Evolutionary conservation across 2,888 invertebrate species (phyloP).

Genomic region (Eupithecia insigniata): DNA sequence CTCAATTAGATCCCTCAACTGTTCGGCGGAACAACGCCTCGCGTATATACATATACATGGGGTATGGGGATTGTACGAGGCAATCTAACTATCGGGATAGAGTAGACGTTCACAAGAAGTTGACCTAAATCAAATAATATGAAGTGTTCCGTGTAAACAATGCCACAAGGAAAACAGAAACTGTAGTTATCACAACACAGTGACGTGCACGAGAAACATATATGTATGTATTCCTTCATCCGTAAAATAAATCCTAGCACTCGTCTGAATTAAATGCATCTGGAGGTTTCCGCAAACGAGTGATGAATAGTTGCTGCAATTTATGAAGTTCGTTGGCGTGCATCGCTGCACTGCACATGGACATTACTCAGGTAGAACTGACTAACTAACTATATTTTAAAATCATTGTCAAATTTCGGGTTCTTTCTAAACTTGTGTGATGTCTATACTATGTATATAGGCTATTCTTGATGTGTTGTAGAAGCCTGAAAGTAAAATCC

Average conservation of each 20-base stretch:
- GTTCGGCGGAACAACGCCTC: neutral
- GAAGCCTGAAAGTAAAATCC: no score
- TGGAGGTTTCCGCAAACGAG: conserved; percentile 44
- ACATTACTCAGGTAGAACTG: conserved; percentile 22
- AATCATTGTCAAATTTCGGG: neutral
- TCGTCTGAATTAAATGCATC: conserved; percentile 40
- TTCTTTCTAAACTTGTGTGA: neutral
- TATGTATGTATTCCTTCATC: conserved; percentile 2
- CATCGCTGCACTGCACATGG: conserved; percentile 19
- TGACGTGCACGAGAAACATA: neutral
- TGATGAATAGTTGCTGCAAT: conserved; percentile 47
- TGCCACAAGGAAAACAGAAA: neutral
- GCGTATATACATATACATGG: neutral
- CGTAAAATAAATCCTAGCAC: conserved; percentile 33
- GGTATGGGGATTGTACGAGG: neutral
- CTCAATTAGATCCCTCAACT: conserved; percentile 35
- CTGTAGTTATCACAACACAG: neutral
- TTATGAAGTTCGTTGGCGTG: conserved; percentile 45
- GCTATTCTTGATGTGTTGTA: neutral
- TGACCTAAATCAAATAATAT: neutral
- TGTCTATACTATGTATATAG: neutral
- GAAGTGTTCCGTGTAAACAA: neutral
- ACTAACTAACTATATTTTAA: neutral
- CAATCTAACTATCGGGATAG: neutral
- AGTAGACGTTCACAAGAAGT: neutral